Base-by-base conservation (phyloP, 2,797 vertebrate genomes). In the Apodemus agrarius region DNA sequence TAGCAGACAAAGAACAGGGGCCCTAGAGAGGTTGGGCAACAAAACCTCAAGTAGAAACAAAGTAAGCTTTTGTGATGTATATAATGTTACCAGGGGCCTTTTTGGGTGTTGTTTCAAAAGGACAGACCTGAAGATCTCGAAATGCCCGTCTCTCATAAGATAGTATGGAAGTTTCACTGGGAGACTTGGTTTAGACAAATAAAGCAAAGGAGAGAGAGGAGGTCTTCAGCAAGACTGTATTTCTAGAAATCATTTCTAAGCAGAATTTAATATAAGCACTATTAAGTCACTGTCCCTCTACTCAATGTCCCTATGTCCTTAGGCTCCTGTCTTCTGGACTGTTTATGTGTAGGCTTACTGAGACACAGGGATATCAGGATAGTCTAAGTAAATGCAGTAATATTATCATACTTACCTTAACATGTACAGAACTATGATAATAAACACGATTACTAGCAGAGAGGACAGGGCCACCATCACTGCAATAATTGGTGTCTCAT, bases 401-500 rank as follows among this genome's bases (percentile, higher is more conserved):
- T 40, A 90, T 85, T 87, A 96, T 37, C 49, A 52, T 2, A 94
- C 99, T 98, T 96, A 99, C 99, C 99, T 99, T 98, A 99, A 99
- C 99, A 99, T 99, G 98, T 99, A 99, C 81, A 99, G 99, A 98
- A 99, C 99, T 98, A 99, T 99, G 98, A 99, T 99, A 99, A 99
- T 99, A 98, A 99, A 99, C 98, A 99, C 99, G 97, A 99, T 99
- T 97, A 99, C 99, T 97, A 99, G 99, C 96, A 99, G 99, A 96
- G 99, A 99, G 69, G 99, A 99, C 91, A 99, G 98, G 91, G 99
- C 99, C 98, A 99, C 99, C 99, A 99, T 99, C 97, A 99, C 99
- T 0, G 99, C 99, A 69, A 99, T 99, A 98, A 99, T 99, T 9
- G 99, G 99, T 61, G 99, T 99, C 94, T 99, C 99, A 98, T 99